Evolutionary conservation across 2,797 vertebrate species (phyloP).

Genomic region (Protonibea diacanthus): DNA sequence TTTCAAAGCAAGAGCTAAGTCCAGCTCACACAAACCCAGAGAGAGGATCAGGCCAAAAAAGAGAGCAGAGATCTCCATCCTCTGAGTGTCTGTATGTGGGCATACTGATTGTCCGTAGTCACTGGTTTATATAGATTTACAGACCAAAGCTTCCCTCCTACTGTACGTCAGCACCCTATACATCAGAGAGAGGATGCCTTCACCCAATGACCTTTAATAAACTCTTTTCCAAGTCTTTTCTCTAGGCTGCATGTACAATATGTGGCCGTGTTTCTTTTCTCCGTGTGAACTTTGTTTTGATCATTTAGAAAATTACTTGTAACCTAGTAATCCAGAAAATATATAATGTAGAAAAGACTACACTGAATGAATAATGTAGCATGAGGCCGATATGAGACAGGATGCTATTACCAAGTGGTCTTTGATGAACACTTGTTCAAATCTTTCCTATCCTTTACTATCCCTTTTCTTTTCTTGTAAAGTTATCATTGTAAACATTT

Average conservation of each 20-base stretch:
- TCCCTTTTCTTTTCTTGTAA: not conserved
- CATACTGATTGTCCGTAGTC: not conserved
- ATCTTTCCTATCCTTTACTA: not conserved
- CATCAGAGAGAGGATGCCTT: not conserved
- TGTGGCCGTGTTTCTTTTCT: no score
- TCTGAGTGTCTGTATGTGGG: not conserved
- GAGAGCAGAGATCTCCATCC: slow-evolving; percentile 34
- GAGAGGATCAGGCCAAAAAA: slow-evolving; percentile 20
- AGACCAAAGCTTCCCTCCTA: not conserved
- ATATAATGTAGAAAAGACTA: no score
- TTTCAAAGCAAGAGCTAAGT: slow-evolving; percentile 9
- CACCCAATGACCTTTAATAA: not conserved
- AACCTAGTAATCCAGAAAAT: no score
- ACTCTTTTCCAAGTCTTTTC: not conserved
- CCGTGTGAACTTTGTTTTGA: no score
- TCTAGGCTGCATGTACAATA: no score
- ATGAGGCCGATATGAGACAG: not conserved
- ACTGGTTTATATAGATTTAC: slow-evolving; percentile 46
- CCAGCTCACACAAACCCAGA: slow-evolving; percentile 35
- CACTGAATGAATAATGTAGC: not conserved
- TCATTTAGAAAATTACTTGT: no score
- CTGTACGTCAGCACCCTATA: slow-evolving; percentile 4
- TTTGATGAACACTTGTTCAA: not conserved
- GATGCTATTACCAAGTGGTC: rapidly evolving
- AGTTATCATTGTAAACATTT: not conserved